Evolutionary conservation across 2,888 invertebrate genomes (phyloP), one percentile per base, ranked within the genome.

Genomic region (Biston stratarius): DNA sequence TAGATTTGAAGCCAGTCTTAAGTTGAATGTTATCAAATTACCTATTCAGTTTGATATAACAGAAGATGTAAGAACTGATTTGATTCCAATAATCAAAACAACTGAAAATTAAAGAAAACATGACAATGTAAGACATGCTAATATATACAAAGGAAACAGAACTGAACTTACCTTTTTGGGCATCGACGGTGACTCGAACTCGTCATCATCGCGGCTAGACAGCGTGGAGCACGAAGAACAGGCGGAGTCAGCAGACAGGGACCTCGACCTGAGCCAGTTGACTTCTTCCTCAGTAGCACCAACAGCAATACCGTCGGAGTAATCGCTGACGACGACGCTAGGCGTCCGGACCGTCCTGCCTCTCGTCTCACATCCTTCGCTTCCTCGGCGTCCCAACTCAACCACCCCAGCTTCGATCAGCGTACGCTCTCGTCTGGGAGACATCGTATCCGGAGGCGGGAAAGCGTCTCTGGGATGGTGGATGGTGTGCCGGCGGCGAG

Each of bases 271-370:
- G 74, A 94, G 79, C 94, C 94, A 93, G 77, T 89, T 83, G 73
- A 90, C 91, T 76, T 93, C 94, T 77, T 92, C 93, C 62, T 87
- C 87, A 0, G 92, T 91, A 5, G 92, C 93, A 5, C 94, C 94
- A 10, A 91, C 92, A 0, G 89, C 91, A 38, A 89, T 83, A 0
- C 91, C 97, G 80, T 97, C 97, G 0, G 97, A 97, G 81, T 97
- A 97, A 85, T 98, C 98, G 81, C 97, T 97, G 49, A 98, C 97
- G 5, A 98, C 97, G 53, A 98, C 97, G 63, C 97, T 97, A 0
- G 98, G 98, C 0, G 97, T 97, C 67, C 97, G 91, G 87, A 97
- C 96, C 78, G 96, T 97, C 79, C 92, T 80, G 77, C 89, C 94
- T 72, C 95, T 81, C 73, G 93, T 86, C 79, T 92, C 91, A 71